Base-by-base conservation (phyloP, 2,113 vertebrate species). In the Pandion haliaetus region DNA sequence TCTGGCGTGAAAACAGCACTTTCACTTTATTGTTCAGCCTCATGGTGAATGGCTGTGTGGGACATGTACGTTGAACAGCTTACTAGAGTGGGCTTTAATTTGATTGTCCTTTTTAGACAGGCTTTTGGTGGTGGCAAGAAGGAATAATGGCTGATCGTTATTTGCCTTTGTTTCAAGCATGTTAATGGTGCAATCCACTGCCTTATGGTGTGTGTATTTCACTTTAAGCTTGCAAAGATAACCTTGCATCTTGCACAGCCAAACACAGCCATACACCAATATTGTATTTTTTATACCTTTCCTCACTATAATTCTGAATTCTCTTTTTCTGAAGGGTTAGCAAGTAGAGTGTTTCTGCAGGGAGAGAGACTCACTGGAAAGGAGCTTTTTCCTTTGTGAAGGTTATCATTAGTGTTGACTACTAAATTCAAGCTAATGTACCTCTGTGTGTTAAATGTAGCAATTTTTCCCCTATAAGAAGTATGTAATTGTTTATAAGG, bases 121-220 rank as follows among this genome's bases (percentile, higher is more conserved):
- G 24, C 31, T 90, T 65, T 49, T 86, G 61, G 34, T 77, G 57
- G 24, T 0, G 0, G 58, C 58, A 31, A 9, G 69, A 65, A 72
- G 82, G 52, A 69, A 44, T 88, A 86, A 67, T 59, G 63, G 59
- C 79, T 90, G 55, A 49, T 71, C 28, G 3, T 92, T 78, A 40
- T 87, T 88, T 95, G 80, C 20, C 34, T 81, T 95, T 69, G 19
- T 92, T 85, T 87, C 40, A 69, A 93, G 95, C 91, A 93, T 94
- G 93, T 89, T 94, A 50, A n/a, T 69, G 32, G 62, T 80, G 49
- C 73, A 62, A 69, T 84, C 32, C 45, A 45, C 73, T 89, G 67
- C 38, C 19, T 13, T 58, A 38, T 0, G 2, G 23, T 84, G 19
- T 70, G 31, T 76, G 23, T 77, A 42, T 85, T 92, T 89, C 81